A percentile compares a stretch with the other conserved stretches of the same genome.
Conservation (phyloP, 2,888 invertebrate genomes). For the Adela reaumurella region DNA sequence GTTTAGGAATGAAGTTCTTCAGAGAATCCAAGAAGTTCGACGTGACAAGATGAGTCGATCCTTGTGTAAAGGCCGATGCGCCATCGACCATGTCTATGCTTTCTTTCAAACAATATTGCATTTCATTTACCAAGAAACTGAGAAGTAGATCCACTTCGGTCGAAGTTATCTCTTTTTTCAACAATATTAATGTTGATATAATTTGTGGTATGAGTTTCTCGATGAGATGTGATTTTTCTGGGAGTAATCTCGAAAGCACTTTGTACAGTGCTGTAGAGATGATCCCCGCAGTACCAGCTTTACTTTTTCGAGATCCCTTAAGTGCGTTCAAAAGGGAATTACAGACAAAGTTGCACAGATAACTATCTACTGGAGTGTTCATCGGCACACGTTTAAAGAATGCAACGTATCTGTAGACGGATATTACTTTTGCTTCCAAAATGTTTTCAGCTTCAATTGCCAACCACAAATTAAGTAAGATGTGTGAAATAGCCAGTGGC, state of each 20-base stretch:
- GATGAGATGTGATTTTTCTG: slow-evolving; percentile 33
- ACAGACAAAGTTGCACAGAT: slow-evolving; percentile 54
- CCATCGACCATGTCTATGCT: slow-evolving; percentile 41
- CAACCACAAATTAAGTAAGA: slow-evolving; percentile 46
- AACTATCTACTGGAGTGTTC: slow-evolving; percentile 42
- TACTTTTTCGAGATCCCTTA: slow-evolving; percentile 18
- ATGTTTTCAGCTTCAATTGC: slow-evolving; percentile 40
- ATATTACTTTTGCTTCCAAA: slow-evolving; percentile 48
- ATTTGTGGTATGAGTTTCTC: slow-evolving; percentile 45
- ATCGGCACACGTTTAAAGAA: slow-evolving; percentile 42
- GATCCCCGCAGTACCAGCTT: slow-evolving; percentile 22
- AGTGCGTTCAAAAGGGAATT: slow-evolving; percentile 51
- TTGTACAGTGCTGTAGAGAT: slow-evolving; percentile 36
- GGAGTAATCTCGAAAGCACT: slow-evolving; percentile 38
- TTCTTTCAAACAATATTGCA: slow-evolving; percentile 35
- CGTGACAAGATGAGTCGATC: slow-evolving; percentile 15
- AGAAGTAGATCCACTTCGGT: slow-evolving; percentile 36
- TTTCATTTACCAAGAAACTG: slow-evolving; percentile 49
- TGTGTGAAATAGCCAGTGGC: slow-evolving; percentile 49
- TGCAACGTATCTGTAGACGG: slow-evolving; percentile 54
- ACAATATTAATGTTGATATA: slow-evolving; percentile 49
- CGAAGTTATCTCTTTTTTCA: slow-evolving; percentile 26
- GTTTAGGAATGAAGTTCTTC: slow-evolving; percentile 22
- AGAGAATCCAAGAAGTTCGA: slow-evolving; percentile 27
- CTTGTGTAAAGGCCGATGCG: slow-evolving; percentile 21